Evolutionary conservation across 2,797 vertebrate genomes (phyloP).

Genomic region (Lemur catta): DNA sequence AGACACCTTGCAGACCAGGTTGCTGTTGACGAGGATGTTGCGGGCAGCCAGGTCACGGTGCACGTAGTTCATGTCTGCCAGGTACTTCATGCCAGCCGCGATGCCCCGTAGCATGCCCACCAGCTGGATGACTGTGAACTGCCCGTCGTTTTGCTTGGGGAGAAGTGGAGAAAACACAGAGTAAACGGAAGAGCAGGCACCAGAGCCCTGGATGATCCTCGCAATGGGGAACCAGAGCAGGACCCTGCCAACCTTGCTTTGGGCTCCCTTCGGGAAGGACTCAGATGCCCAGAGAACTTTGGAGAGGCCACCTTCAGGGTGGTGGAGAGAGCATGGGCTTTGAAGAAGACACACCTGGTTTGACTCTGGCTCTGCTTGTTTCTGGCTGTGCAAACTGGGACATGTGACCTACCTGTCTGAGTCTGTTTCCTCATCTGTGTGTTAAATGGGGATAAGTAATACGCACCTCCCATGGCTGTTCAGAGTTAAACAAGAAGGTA

Average conservation of each 20-base stretch:
- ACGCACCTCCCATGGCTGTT: background rate
- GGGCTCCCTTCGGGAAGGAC: background rate
- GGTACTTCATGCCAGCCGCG: conserved; percentile 95
- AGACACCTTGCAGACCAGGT: conserved; percentile 97
- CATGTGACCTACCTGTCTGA: background rate
- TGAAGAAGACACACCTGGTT: background rate
- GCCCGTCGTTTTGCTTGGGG: conserved; percentile 95
- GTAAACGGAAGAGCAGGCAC: background rate
- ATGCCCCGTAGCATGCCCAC: conserved; percentile 98
- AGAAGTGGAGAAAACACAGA: background rate
- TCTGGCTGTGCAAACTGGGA: background rate
- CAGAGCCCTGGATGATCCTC: background rate
- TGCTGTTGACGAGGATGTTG: conserved; percentile 99
- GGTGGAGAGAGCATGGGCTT: background rate
- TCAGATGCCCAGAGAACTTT: background rate
- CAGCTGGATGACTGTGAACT: conserved; percentile 98
- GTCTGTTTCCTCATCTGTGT: background rate
- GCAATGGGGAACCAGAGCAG: background rate
- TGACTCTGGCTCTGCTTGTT: background rate
- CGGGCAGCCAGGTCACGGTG: conserved; percentile 96
- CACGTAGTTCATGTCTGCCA: conserved; percentile 98
- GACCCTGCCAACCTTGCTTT: background rate
- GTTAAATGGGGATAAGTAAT: background rate
- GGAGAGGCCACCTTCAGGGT: background rate
- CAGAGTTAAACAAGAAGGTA: background rate